Conservation (phyloP, 1,140 invertebrate genomes). For the Phthorimaea operculella region DNA sequence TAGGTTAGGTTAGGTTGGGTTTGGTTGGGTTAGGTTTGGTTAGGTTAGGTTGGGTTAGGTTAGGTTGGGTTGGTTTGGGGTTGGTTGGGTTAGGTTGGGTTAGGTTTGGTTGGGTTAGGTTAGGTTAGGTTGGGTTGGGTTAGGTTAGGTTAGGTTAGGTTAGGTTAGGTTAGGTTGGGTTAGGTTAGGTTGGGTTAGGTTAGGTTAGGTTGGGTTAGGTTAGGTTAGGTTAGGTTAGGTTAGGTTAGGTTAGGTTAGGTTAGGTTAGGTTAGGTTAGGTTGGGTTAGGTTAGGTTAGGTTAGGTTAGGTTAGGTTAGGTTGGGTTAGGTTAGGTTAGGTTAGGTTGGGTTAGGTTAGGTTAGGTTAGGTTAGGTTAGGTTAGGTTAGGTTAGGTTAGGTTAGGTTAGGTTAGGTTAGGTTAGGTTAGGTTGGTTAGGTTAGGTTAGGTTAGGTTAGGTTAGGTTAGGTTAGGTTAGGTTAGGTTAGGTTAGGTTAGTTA, state of each 20-base stretch:
- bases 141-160: constrained; percentile 11
- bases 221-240: constrained; percentile 10
- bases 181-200: constrained; percentile 9
- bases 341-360: constrained; percentile 10
- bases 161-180: constrained; percentile 9
- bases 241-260: constrained; percentile 10
- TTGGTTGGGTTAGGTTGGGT: constrained; percentile 10
- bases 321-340: constrained; percentile 9
- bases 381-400: constrained; percentile 10
- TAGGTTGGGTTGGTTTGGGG: constrained; percentile 9
- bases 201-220: constrained; percentile 8
- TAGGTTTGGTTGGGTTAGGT: constrained; percentile 11
- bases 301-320: constrained; percentile 10
- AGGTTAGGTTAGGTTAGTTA: constrained; percentile 9
- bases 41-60: constrained; percentile 11
- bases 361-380: constrained; percentile 9
- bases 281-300: constrained; percentile 9
- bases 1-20: constrained; percentile 11
- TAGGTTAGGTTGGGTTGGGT: constrained; percentile 11
- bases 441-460: constrained; percentile 9
- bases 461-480: constrained; percentile 9
- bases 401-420: constrained; percentile 10
- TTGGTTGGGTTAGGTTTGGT: constrained; percentile 8
- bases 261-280: constrained; percentile 10
- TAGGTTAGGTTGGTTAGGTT: constrained; percentile 10